Percentiles rank a stretch among this genome's conserved stretches.
phyloP scores from a whole-genome alignment of 1,140 invertebrate species.

The Pemphigus obesinymphae region DNA sequence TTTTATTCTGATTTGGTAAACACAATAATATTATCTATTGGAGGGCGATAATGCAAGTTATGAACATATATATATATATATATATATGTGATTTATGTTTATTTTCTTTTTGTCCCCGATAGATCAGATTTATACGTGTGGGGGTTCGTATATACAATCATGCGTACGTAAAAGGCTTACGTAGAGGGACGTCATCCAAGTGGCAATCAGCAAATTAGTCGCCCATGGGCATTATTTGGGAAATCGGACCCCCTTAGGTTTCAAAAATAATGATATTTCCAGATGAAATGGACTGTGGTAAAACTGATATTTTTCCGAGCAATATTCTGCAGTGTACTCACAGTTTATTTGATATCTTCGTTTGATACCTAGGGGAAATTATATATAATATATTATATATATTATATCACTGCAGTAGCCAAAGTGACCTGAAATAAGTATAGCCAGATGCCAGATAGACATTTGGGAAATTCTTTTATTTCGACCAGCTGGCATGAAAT shows the following conservation, averaged over 20 bases:
- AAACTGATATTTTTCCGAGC: too few species aligned
- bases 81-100: background rate
- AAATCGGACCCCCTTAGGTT: background rate
- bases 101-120: background rate
- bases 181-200: background rate
- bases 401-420: too few species aligned
- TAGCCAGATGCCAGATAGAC: too few species aligned
- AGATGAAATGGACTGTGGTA: background rate
- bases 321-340: background rate
- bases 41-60: background rate
- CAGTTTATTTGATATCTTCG: background rate
- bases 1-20: too few species aligned
- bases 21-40: background rate
- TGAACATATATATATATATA: background rate
- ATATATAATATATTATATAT: background rate
- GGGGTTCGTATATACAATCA: background rate
- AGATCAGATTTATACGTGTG: background rate
- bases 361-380: background rate
- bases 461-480: too few species aligned
- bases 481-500: too few species aligned
- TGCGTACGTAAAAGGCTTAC: conserved; percentile 9
- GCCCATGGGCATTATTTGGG: background rate
- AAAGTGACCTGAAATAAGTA: too few species aligned
- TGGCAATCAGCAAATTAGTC: conserved; percentile 32
- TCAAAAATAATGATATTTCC: background rate